Evolutionary conservation across 1,140 invertebrate species (phyloP).

Genomic region (Sinella curviseta): DNA sequence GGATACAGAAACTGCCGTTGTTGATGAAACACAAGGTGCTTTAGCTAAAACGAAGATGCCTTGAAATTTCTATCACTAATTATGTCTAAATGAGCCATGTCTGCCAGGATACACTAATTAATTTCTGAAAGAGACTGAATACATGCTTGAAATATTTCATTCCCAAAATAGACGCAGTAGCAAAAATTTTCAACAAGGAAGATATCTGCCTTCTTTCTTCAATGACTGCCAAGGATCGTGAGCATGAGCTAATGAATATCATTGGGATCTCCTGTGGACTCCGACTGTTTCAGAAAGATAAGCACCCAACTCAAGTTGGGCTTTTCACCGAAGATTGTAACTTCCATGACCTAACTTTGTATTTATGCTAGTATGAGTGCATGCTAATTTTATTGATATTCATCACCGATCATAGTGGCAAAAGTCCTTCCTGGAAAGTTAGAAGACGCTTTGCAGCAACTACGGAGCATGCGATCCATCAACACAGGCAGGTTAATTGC

Average conservation of each 20-base stretch:
- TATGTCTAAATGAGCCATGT: too few species aligned
- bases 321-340: conserved; percentile 34
- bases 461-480: background rate
- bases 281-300: conserved; percentile 28
- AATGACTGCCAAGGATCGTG: background rate
- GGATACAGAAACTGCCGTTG: conserved; percentile 9
- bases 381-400: background rate
- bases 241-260: conserved; percentile 18
- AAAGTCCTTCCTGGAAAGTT: background rate
- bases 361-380: too few species aligned
- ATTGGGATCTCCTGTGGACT: conserved; percentile 27
- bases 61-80: background rate
- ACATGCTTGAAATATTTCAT: background rate
- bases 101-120: too few species aligned
- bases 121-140: too few species aligned
- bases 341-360: background rate
- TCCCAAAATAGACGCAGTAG: background rate
- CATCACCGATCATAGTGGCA: background rate
- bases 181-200: conserved; percentile 15
- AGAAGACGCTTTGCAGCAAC: background rate
- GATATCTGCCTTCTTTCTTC: conserved; percentile 14
- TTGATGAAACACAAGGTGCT: conserved; percentile 34
- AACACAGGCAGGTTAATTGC: conserved; percentile 25
- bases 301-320: background rate
- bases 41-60: background rate